phyloP scores from a whole-genome alignment of 2,113 vertebrate genomes.

The Steatornis caripensis region DNA sequence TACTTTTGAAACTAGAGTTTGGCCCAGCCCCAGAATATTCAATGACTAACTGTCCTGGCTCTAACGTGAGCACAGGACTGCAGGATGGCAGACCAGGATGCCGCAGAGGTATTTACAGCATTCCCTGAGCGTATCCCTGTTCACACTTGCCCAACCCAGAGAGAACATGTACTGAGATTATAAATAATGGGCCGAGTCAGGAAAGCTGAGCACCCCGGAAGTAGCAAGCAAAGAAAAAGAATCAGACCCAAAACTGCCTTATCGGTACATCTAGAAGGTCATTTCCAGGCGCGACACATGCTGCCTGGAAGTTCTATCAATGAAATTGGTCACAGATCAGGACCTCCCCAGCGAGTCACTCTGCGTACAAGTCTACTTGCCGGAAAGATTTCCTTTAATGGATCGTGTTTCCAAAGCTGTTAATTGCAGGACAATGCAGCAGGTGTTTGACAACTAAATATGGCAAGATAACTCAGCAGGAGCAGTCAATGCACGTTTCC shows the following conservation, averaged over 20 bases:
- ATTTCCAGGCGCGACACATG: background rate
- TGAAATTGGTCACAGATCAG: background rate
- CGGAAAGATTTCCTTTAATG: background rate
- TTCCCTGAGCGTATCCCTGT: background rate
- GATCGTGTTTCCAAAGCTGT: background rate
- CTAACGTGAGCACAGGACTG: background rate
- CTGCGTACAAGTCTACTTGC: background rate
- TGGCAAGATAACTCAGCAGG: background rate
- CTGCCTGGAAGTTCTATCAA: background rate
- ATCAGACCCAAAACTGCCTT: background rate
- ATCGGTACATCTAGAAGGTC: background rate
- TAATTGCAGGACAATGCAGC: background rate
- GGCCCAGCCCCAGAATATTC: background rate
- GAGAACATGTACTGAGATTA: background rate
- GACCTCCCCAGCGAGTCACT: background rate
- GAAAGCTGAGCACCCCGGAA: background rate
- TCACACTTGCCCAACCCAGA: background rate
- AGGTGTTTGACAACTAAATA: conserved; percentile 10
- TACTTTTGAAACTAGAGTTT: background rate
- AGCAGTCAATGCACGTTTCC: background rate
- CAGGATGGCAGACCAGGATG: background rate
- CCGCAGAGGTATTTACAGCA: background rate
- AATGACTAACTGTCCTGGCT: background rate
- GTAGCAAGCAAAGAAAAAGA: background rate
- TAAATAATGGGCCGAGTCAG: background rate